These are phyloP conservation scores for Syngnathus floridae DNA, from an alignment of 2,113 vertebrate genomes.

Conservation along the genomic window DNA sequence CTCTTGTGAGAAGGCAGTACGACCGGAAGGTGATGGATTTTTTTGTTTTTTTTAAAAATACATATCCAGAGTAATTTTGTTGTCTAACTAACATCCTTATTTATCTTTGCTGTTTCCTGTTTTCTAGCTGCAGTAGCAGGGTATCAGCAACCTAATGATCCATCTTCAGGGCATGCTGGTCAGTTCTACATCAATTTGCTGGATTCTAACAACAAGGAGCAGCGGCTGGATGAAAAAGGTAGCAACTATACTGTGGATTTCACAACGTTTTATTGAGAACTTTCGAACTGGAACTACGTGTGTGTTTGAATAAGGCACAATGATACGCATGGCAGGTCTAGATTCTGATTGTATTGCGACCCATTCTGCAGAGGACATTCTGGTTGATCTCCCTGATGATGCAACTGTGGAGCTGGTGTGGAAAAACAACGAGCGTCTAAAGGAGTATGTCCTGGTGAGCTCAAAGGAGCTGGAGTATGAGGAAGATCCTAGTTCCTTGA, in stretches of 20 bases:
- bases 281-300: not conserved
- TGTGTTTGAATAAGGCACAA: not conserved
- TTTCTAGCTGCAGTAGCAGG: conserved; percentile 84
- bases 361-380: conserved; percentile 69
- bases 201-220: conserved; percentile 80
- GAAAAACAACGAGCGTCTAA: conserved; percentile 93
- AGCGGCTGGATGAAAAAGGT: conserved; percentile 93
- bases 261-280: not conserved
- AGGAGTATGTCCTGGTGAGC: conserved; percentile 91
- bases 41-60: not conserved
- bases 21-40: conserved; percentile 83
- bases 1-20: conserved; percentile 79
- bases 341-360: not conserved
- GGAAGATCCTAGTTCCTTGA: conserved; percentile 86
- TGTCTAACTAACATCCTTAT: not conserved
- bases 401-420: conserved; percentile 87
- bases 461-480: conserved; percentile 93
- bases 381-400: conserved; percentile 79
- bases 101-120: not conserved
- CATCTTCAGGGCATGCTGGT: conserved; percentile 69
- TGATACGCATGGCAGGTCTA: not conserved
- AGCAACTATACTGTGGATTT: conserved; percentile 2
- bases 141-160: conserved; percentile 85
- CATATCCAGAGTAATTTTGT: not conserved
- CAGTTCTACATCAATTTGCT: conserved; percentile 88